Evolutionary conservation across 1,140 invertebrate genomes (phyloP).

Genomic region (Drosophila parvula): DNA sequence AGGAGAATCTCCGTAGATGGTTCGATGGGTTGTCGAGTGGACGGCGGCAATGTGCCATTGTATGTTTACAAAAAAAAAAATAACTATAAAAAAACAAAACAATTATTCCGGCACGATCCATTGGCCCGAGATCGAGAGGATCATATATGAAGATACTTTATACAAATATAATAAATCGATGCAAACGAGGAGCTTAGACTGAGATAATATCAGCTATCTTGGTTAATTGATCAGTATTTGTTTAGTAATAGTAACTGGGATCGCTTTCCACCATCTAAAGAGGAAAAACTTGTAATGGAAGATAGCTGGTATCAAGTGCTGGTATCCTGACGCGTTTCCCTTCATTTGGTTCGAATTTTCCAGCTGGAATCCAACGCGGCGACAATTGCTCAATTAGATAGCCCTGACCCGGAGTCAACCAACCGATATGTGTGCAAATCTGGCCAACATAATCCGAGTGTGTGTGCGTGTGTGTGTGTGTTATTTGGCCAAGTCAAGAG

Average conservation of each 20-base stretch:
- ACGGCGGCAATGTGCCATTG: constrained; percentile 2
- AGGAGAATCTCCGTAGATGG: constrained; percentile 22
- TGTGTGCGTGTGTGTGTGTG: background rate
- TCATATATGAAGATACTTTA: background rate
- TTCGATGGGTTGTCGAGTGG: background rate
- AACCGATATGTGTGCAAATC: constrained; percentile 42
- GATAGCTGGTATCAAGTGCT: background rate
- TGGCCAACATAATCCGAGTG: constrained; percentile 25
- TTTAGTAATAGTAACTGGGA: background rate
- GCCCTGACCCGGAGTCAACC: constrained; percentile 44
- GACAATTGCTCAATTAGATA: constrained; percentile 46
- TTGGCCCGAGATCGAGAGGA: background rate
- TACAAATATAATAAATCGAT: background rate
- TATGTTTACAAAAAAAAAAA: background rate
- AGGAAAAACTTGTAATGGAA: background rate
- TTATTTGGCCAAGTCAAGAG: constrained; percentile 25
- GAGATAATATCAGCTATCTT: background rate
- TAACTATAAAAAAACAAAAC: background rate
- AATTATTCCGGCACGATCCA: background rate
- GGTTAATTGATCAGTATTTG: background rate
- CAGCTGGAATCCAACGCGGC: background rate
- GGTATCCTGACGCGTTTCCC: background rate
- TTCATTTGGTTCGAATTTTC: constrained; percentile 1
- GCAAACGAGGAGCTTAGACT: background rate
- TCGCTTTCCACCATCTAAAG: background rate